phyloP scores from a whole-genome alignment of 2,888 invertebrate species.

The Apodemia hepburni region DNA sequence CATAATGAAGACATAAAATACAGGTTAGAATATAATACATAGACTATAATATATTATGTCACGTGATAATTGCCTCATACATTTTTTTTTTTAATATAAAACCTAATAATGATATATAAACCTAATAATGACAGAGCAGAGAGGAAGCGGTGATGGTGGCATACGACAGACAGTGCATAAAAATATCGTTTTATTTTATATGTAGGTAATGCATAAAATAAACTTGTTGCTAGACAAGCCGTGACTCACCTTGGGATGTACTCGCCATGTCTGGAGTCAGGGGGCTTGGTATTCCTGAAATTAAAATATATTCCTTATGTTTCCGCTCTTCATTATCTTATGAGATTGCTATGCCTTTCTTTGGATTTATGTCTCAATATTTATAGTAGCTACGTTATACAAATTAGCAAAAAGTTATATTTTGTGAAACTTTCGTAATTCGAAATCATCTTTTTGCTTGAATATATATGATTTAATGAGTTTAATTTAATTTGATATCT shows the following conservation, averaged over 20 bases:
- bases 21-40: slow-evolving; percentile 68
- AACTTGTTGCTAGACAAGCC: slow-evolving; percentile 75
- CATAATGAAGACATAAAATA: slow-evolving; percentile 71
- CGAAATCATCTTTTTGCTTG: too few species aligned
- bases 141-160: slow-evolving; percentile 81
- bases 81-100: slow-evolving; percentile 67
- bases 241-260: slow-evolving; percentile 91
- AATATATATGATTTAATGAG: too few species aligned
- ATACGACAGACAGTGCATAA: slow-evolving; percentile 81
- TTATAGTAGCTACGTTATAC: too few species aligned
- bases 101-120: slow-evolving; percentile 74
- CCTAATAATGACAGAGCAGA: slow-evolving; percentile 81
- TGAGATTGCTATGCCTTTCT: too few species aligned
- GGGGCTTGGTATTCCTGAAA: slow-evolving; percentile 81
- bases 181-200: slow-evolving; percentile 78
- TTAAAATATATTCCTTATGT: slow-evolving; percentile 46
- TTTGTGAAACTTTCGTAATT: too few species aligned
- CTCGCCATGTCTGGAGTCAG: slow-evolving; percentile 86
- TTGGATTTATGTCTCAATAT: too few species aligned
- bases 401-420: too few species aligned
- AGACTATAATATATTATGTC: slow-evolving; percentile 59
- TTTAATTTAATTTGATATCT: too few species aligned
- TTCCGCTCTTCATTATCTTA: slow-evolving; percentile 24
- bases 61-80: slow-evolving; percentile 79
- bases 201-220: slow-evolving; percentile 77